phyloP scores from a whole-genome alignment of 2,797 vertebrate genomes.

The Vireo griseus region DNA sequence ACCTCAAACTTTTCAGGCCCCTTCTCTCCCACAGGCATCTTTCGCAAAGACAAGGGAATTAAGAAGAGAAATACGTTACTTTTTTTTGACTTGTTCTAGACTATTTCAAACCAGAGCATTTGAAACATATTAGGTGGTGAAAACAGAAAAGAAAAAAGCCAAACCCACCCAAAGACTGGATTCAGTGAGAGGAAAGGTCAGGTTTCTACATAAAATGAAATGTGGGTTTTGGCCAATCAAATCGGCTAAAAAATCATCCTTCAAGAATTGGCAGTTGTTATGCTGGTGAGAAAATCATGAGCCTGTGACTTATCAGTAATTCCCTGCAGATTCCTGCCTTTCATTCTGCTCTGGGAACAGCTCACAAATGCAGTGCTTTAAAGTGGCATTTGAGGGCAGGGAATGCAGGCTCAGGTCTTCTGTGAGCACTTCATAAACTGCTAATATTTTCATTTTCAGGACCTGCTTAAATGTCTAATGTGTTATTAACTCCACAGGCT shows the following conservation, averaged over 20 bases:
- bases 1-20: not conserved
- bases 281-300: not conserved
- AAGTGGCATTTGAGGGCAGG: conserved; percentile 3
- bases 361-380: not conserved
- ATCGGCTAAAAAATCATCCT: not conserved
- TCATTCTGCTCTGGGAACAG: not conserved
- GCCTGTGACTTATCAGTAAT: conserved; percentile 7
- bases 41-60: not conserved
- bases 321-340: conserved; percentile 19
- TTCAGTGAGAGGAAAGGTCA: not conserved
- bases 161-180: not conserved
- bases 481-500: conserved; percentile 41
- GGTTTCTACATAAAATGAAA: not conserved
- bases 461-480: conserved; percentile 21
- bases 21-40: not conserved
- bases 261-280: not conserved
- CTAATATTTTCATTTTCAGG: conserved; percentile 53
- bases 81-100: not conserved
- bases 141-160: not conserved
- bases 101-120: not conserved
- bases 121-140: not conserved
- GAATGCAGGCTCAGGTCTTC: conserved; percentile 14
- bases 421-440: conserved; percentile 1
- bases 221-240: not conserved
- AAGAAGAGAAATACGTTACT: not conserved